These are phyloP conservation scores for Lasioglossum malachurum DNA, from an alignment of 2,888 invertebrate genomes.

Conservation along the genomic window DNA sequence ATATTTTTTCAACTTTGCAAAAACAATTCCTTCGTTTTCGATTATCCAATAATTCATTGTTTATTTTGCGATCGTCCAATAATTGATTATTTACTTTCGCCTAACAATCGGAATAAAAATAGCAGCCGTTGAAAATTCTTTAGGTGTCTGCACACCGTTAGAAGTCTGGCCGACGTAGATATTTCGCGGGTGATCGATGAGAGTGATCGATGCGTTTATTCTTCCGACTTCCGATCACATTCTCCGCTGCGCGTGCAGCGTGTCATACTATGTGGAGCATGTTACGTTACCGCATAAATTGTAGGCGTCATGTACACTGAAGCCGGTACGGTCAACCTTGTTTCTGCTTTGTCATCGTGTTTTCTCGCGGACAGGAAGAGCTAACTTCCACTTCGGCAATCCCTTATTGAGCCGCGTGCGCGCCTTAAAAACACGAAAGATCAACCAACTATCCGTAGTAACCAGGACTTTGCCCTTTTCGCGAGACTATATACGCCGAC, in stretches of 20 bases:
- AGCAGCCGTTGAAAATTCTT: background rate
- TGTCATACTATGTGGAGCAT: background rate
- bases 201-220: constrained; percentile 2
- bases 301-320: background rate
- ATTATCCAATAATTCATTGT: too few relatives aligned
- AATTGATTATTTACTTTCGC: background rate
- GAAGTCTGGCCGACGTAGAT: background rate
- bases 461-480: background rate
- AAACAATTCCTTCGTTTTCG: too few relatives aligned
- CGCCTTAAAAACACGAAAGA: background rate
- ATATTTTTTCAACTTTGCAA: too few relatives aligned
- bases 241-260: background rate
- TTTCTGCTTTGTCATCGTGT: background rate
- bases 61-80: too few relatives aligned
- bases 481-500: background rate
- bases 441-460: background rate
- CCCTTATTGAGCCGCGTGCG: background rate
- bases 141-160: rapidly evolving
- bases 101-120: background rate
- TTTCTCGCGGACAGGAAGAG: background rate
- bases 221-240: background rate
- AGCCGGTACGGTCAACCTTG: background rate
- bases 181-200: background rate
- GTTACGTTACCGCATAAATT: background rate
- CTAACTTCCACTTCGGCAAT: background rate